A percentile compares a stretch with the other conserved stretches of the same genome.
Evolutionary conservation across 2,797 vertebrate genomes (phyloP).

Genomic region (Liparis tanakae): DNA sequence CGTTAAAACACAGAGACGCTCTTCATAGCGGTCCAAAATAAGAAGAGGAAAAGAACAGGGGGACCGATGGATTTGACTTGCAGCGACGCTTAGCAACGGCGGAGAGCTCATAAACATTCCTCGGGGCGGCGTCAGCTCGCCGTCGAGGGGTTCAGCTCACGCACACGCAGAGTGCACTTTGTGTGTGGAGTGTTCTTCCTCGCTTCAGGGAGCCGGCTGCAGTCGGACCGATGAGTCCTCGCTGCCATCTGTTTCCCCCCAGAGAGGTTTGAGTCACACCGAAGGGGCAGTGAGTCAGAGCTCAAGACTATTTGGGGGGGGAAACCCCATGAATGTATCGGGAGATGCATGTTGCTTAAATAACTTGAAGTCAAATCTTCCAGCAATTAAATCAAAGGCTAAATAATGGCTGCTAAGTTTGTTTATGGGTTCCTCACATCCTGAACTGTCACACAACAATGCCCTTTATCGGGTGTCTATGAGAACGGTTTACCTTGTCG

Average conservation of each 20-base stretch:
- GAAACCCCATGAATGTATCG: constrained; percentile 1
- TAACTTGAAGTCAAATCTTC: neutral
- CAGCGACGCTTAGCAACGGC: constrained; percentile 15
- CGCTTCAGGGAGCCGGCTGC: constrained; percentile 32
- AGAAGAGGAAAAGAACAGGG: neutral
- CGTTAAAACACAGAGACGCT: constrained; percentile 30
- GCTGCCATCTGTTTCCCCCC: constrained; percentile 31
- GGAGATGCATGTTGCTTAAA: neutral
- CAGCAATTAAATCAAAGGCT: neutral
- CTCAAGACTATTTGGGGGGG: constrained; percentile 19
- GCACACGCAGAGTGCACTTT: constrained; percentile 40
- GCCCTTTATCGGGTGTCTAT: neutral
- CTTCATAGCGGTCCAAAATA: constrained; percentile 5
- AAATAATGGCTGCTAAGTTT: neutral
- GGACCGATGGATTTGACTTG: constrained; percentile 47
- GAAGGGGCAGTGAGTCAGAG: constrained; percentile 55
- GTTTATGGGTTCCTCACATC: constrained; percentile 1
- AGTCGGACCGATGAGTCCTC: constrained; percentile 41
- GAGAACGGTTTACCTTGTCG: neutral
- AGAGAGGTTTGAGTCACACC: constrained; percentile 48
- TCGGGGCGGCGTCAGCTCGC: constrained; percentile 28
- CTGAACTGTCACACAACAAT: neutral
- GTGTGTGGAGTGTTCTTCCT: constrained; percentile 36
- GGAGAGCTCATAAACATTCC: constrained; percentile 44
- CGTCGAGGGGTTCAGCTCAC: constrained; percentile 15